Percentiles rank a stretch among this genome's conserved stretches.
Evolutionary conservation across 2,113 vertebrate species (phyloP).

Genomic region (Nothoprocta pentlandii): DNA sequence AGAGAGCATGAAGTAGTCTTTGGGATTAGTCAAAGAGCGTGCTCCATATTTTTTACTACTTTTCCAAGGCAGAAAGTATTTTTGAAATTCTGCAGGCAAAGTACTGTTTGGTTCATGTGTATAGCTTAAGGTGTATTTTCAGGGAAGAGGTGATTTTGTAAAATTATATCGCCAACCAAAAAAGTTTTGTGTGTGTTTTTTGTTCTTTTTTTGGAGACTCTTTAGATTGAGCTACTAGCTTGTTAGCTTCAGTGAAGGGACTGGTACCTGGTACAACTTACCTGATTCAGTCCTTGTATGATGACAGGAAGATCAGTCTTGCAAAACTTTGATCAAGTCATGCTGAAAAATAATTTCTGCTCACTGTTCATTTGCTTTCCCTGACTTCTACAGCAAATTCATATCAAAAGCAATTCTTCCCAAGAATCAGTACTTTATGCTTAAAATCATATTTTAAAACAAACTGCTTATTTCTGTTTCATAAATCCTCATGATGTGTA

Average conservation of each 20-base stretch:
- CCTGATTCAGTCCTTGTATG: background rate
- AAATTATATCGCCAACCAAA: background rate
- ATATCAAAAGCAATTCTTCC: background rate
- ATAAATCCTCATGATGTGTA: background rate
- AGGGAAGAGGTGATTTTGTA: background rate
- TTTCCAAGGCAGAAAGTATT: background rate
- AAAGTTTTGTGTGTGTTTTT: background rate
- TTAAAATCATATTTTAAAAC: background rate
- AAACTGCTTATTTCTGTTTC: background rate
- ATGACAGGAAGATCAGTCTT: background rate
- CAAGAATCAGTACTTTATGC: background rate
- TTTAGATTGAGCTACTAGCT: background rate
- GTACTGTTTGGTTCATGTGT: background rate
- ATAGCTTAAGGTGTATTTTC: background rate
- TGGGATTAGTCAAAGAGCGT: background rate
- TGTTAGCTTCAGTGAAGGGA: background rate
- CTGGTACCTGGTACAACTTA: background rate
- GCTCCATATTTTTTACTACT: background rate
- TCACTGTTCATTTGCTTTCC: background rate
- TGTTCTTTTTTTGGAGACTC: background rate
- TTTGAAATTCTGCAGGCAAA: background rate
- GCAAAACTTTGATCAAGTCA: background rate
- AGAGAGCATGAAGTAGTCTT: background rate
- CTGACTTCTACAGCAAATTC: background rate
- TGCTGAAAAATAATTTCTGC: slow-evolving; percentile 9